Base-by-base conservation (phyloP, 2,888 invertebrate species). In the Xylocampa areola region DNA sequence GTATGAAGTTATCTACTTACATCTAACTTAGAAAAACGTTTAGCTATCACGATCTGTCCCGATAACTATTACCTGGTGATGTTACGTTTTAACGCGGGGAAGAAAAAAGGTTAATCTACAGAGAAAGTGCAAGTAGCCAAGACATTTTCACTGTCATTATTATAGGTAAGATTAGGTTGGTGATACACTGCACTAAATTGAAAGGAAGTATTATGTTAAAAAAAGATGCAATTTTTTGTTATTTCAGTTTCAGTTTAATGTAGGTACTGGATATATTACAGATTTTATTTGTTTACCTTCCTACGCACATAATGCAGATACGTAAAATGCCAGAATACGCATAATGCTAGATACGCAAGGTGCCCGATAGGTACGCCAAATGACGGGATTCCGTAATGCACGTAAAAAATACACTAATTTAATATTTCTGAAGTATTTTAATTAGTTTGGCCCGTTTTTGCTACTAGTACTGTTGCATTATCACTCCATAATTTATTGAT, bases 101-200 rank as follows among this genome's bases (percentile, higher is more conserved):
- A 44, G 29, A 51, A 85, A 86, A 86, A 83, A 77, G 65, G 53
- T 52, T 74, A 77, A 80, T 69, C 44, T 48, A 14, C 7, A 82
- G 86, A 79, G 87, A 88, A 88, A 87, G 88, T 87, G 58, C 17
- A 62, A 80, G 47, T 51, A 58, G 55, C 16, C 76, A 74, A 79
- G 67, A 63, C 43, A 77, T 81, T 81, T 83, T 79, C 81, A 72
- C 81, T 73, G 68, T 63, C 70, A 76, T 77, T 82, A 79, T 66
- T 59, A 62, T 50, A 65, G 57, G 49, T 55, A 37, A 33, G 30
- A 48, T 73, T 71, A 81, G 68, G 80, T 50, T 62, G n/a, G 63
- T 13, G 19, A 17, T 65, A 78, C 64, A 79, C 72, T 27, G 14
- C 10, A 29, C 2, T 16, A 4, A 2, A 27, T 39, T 27, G 6